A percentile compares a stretch with the other conserved stretches of the same genome.
phyloP scores from a whole-genome alignment of 1,140 invertebrate species.

The Luehdorfia chinensis region DNA sequence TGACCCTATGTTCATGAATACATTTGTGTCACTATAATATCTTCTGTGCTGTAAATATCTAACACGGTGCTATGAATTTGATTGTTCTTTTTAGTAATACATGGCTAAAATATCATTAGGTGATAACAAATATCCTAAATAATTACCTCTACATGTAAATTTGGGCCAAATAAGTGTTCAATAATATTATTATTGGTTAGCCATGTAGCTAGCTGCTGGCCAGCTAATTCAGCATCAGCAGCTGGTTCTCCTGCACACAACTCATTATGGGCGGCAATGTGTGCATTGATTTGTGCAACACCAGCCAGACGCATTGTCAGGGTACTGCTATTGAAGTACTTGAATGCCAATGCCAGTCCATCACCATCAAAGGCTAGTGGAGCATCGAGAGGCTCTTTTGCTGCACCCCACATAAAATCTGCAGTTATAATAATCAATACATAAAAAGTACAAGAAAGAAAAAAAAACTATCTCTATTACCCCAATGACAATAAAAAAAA shows the following conservation, averaged over 20 bases:
- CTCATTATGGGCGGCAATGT: conserved; percentile 94
- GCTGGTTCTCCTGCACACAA: conserved; percentile 91
- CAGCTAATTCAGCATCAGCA: conserved; percentile 89
- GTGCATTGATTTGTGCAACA: conserved; percentile 96
- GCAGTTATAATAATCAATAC: no score
- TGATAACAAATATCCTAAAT: no score
- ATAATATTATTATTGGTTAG: conserved; percentile 94
- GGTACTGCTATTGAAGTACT: conserved; percentile 96
- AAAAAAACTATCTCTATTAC: no score
- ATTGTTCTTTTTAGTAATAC: no score
- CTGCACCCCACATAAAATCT: conserved; percentile 96
- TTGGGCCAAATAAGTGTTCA: conserved; percentile 96
- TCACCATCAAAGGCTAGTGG: conserved; percentile 92
- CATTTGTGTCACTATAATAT: no score
- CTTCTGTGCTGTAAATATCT: no score
- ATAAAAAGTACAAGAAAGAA: no score
- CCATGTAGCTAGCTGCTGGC: conserved; percentile 91
- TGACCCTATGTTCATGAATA: no score
- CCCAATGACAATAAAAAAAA: no score
- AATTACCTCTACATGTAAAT: conserved; percentile 95
- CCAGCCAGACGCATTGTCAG: conserved; percentile 93
- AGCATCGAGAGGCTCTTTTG: conserved; percentile 93
- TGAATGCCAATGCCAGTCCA: conserved; percentile 93
- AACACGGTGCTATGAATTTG: no score
- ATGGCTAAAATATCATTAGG: background rate